Conservation (phyloP, 2,797 vertebrate species). For the Cyclopterus lumpus region DNA sequence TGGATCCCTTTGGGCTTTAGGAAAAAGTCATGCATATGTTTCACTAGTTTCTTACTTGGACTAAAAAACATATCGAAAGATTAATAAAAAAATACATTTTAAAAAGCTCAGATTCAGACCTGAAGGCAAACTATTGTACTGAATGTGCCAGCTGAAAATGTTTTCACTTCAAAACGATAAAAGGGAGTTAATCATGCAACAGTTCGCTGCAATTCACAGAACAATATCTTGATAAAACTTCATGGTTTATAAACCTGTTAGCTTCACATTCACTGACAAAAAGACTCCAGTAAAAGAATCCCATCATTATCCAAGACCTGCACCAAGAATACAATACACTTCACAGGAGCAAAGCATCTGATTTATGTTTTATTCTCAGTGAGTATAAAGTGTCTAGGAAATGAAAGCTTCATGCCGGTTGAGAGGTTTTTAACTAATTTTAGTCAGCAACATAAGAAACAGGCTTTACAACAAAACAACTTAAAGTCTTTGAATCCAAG, state of each 20-base stretch:
- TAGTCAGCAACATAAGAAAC: constrained; percentile 8
- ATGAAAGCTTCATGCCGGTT: constrained; percentile 21
- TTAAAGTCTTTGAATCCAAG: constrained; percentile 24
- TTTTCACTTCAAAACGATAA: background rate
- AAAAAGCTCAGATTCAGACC: background rate
- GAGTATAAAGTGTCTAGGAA: constrained; percentile 34
- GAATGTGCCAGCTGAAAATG: background rate
- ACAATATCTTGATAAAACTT: constrained; percentile 27
- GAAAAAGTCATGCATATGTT: background rate
- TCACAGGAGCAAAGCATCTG: constrained; percentile 31
- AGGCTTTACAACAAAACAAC: constrained; percentile 15
- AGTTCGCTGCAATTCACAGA: constrained; percentile 4
- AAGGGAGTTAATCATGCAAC: background rate
- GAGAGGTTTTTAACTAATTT: constrained; percentile 31
- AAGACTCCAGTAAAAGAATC: constrained; percentile 40
- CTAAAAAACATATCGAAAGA: background rate
- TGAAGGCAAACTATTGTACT: background rate
- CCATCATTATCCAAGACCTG: constrained; percentile 31
- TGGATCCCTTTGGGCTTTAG: background rate
- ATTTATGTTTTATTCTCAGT: constrained; percentile 60
- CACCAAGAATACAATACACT: constrained; percentile 29
- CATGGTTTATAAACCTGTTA: constrained; percentile 37
- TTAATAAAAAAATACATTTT: background rate
- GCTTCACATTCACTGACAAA: constrained; percentile 39
- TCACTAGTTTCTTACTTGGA: background rate